Evolutionary conservation across 2,888 invertebrate genomes (phyloP).

Genomic region (Chalcosyrphus nemorum): DNA sequence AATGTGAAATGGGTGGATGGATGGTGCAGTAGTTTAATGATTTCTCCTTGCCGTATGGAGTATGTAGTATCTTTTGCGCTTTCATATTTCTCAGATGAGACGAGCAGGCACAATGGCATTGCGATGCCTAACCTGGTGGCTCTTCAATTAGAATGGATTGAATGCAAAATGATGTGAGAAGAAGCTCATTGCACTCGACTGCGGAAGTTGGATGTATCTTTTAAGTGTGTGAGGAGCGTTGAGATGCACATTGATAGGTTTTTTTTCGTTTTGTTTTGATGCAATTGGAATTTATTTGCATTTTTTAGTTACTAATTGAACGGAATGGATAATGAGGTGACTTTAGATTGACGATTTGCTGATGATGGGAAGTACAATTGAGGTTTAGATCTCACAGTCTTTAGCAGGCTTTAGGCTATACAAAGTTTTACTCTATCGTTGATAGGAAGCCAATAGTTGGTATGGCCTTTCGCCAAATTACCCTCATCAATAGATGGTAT

Average conservation of each 20-base stretch:
- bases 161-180: constrained; percentile 54
- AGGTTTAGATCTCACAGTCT: not conserved
- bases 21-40: not conserved
- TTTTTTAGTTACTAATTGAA: not conserved
- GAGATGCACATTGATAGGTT: not conserved
- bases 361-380: no score
- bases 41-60: not conserved
- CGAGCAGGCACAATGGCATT: not conserved
- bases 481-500: no score
- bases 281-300: not conserved
- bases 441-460: no score
- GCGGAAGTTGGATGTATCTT: constrained; percentile 13
- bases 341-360: not conserved
- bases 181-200: constrained; percentile 32
- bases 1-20: constrained; percentile 58
- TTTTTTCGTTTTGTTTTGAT: no score
- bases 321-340: not conserved
- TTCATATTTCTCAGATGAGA: not conserved
- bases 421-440: no score
- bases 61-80: not conserved
- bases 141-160: constrained; percentile 67
- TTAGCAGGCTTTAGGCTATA: no score
- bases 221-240: not conserved
- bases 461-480: no score
- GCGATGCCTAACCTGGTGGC: constrained; percentile 34